Evolutionary conservation across 2,888 invertebrate genomes (phyloP), one percentile per base, ranked within the genome.

Genomic region (Stenodera caucasica): DNA sequence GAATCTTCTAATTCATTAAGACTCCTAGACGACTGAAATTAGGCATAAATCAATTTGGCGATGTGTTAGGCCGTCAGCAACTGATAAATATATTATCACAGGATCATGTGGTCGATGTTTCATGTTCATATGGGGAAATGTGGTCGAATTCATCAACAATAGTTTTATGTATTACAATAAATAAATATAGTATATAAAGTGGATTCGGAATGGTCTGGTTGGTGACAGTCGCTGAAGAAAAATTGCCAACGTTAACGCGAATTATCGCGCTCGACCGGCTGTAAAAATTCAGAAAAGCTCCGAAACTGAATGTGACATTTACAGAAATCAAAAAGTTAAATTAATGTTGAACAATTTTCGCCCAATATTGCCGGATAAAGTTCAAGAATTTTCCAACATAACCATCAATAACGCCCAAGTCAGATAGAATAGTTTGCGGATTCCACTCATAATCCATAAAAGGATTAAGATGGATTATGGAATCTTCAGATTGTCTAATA

Each of bases 81-180:
- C 55, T 59, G 64, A 62, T 64, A 64, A 64, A 61, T 61, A 57
- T 59, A 64, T 64, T 64, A 64, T 58, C 64, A 58, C 55, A 21
- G 61, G 61, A 61, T 61, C 57, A 8, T 15, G 35, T 35, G 35
- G 35, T 12, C 6, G 32, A 11, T 32, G 29, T 29, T 40, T 3
- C 9, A 18, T 11, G 37, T 18, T 40, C 9, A 21, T 11, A 45
- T 45, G 45, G 45, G 21, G 15, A 11, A 45, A 45, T 11, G 45
- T 45, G 15, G 9, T 21, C 9, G 8, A 18, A 45, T 45, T 45
- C 18, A 45, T 45, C 18, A 18, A 45, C 45, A 15, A 45, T 45
- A 40, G n/a, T n/a, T n/a, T n/a, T n/a, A n/a, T n/a, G n/a, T n/a
- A n/a, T n/a, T n/a, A n/a, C n/a, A n/a, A n/a, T n/a, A n/a, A n/a